phyloP scores from a whole-genome alignment of 1,140 invertebrate genomes.

The Phymastichus coffea region DNA sequence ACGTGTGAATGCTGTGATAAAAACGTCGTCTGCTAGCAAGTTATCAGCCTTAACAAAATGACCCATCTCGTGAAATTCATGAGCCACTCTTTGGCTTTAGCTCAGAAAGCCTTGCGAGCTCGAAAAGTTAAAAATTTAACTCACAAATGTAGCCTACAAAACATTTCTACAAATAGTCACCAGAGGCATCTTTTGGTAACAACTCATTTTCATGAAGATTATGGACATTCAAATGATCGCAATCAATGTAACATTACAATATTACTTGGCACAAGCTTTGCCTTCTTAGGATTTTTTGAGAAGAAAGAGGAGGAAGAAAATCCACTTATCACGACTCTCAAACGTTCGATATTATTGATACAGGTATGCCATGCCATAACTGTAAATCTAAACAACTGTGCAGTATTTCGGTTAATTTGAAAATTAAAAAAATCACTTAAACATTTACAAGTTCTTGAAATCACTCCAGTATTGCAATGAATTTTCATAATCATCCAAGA shows the following conservation, averaged over 20 bases:
- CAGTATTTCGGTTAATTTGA: too few relatives aligned
- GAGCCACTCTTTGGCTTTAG: neutral
- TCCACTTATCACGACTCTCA: constrained; percentile 71
- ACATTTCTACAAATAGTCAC: neutral
- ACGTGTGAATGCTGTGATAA: too few relatives aligned
- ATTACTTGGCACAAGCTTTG: constrained; percentile 31
- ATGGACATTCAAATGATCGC: too few relatives aligned
- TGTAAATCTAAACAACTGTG: too few relatives aligned
- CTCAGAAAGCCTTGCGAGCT: neutral
- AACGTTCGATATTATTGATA: constrained; percentile 70
- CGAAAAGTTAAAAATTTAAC: neutral
- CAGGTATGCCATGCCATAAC: constrained; percentile 44
- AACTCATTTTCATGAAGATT: neutral
- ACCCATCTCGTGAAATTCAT: constrained; percentile 10
- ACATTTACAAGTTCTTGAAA: too few relatives aligned
- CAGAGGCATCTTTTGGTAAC: neutral
- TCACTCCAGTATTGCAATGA: too few relatives aligned
- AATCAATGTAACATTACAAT: too few relatives aligned
- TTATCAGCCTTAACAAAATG: constrained; percentile 2
- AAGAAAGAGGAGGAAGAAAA: constrained; percentile 61
- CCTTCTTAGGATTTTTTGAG: constrained; percentile 45
- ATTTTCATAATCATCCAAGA: too few relatives aligned
- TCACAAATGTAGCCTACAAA: neutral
- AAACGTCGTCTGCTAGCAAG: too few relatives aligned
- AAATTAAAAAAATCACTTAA: too few relatives aligned